Conservation (phyloP, 2,113 vertebrate species). For the Ariopsis seemanni region DNA sequence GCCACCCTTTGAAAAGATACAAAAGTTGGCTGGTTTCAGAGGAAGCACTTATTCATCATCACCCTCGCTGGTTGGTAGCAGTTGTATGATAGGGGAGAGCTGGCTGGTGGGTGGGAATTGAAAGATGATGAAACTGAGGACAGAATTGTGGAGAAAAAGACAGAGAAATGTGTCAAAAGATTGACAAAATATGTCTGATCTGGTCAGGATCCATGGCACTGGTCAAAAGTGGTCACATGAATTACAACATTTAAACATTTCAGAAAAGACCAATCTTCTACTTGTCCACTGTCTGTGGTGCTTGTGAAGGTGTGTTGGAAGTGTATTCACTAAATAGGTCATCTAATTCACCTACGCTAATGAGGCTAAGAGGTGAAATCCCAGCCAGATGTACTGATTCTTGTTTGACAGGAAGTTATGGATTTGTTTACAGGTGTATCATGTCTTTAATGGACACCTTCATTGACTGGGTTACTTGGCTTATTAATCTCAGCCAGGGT, state of each 20-base stretch:
- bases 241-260: too few relatives aligned
- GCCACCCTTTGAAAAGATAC: background rate
- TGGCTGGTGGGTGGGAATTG: too few relatives aligned
- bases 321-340: background rate
- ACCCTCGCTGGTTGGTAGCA: too few relatives aligned
- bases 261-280: background rate
- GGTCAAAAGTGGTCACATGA: too few relatives aligned
- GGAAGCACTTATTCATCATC: background rate
- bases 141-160: too few relatives aligned
- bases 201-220: too few relatives aligned
- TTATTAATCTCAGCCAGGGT: background rate
- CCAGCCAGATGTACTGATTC: background rate
- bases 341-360: background rate
- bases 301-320: background rate
- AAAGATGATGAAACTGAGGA: too few relatives aligned
- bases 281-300: background rate
- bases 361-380: background rate
- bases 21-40: background rate
- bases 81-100: too few relatives aligned
- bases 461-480: background rate
- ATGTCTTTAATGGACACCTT: background rate
- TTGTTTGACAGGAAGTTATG: background rate
- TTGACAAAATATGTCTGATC: too few relatives aligned
- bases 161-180: too few relatives aligned
- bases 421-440: background rate